Percentiles rank a stretch among this genome's conserved stretches.
Evolutionary conservation across 2,113 vertebrate genomes (phyloP).

Genomic region (Delphinus delphis): DNA sequence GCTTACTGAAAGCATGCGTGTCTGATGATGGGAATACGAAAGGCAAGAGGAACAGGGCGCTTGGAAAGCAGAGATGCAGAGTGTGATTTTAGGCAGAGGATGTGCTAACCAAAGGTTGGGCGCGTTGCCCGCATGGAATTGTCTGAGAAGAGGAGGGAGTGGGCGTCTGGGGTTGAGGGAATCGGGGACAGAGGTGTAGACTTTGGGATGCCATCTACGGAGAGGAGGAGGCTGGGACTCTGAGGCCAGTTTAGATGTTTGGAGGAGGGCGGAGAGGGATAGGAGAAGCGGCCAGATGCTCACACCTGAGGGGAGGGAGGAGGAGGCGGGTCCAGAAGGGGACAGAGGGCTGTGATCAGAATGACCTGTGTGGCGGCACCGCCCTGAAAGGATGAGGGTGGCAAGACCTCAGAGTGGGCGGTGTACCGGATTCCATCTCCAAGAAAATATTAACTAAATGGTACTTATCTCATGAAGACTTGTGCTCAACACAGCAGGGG

Average conservation of each 20-base stretch:
- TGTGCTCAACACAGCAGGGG: neutral
- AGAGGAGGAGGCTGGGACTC: neutral
- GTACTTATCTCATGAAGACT: neutral
- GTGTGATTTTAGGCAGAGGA: neutral
- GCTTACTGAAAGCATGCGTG: neutral
- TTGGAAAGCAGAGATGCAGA: too few relatives aligned
- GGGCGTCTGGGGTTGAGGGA: neutral
- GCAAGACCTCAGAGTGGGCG: neutral
- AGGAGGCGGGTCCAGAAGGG: neutral
- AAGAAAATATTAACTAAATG: neutral
- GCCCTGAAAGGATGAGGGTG: accelerated
- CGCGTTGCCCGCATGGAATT: accelerated
- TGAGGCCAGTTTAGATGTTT: neutral
- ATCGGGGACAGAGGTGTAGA: neutral
- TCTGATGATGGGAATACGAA: neutral
- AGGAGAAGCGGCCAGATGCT: neutral
- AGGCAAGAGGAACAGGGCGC: neutral
- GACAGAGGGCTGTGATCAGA: neutral
- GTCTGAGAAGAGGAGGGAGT: neutral
- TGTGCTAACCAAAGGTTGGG: neutral
- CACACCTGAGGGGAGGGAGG: accelerated
- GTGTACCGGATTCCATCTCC: neutral
- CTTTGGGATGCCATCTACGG: neutral
- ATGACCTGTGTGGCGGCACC: too few relatives aligned
- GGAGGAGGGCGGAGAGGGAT: neutral